phyloP scores from a whole-genome alignment of 2,797 vertebrate genomes.

The Perodicticus potto region DNA sequence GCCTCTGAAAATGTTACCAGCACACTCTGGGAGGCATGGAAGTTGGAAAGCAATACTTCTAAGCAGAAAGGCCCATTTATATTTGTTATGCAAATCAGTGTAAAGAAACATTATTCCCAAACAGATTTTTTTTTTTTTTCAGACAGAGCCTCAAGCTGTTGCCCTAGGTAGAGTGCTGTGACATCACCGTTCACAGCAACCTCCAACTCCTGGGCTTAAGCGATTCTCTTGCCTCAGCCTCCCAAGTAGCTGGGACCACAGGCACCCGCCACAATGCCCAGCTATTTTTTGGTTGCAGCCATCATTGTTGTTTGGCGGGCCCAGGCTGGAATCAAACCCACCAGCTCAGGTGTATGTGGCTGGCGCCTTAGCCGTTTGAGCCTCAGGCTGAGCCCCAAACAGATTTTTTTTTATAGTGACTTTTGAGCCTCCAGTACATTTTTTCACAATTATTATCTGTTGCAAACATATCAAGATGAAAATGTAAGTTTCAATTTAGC shows the following conservation, averaged over 20 bases:
- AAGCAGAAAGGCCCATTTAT: not conserved
- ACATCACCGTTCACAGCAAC: too few relatives aligned
- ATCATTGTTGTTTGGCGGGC: too few relatives aligned
- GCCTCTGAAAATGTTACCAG: not conserved
- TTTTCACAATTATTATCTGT: conserved; percentile 19
- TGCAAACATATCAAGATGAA: conserved; percentile 7
- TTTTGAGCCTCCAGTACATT: not conserved
- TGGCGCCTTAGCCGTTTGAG: too few relatives aligned
- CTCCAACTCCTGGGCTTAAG: too few relatives aligned
- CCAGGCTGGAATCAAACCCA: too few relatives aligned
- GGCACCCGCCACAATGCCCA: too few relatives aligned
- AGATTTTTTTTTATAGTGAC: conserved; percentile 39
- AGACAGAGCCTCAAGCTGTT: too few relatives aligned
- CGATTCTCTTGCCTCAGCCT: too few relatives aligned
- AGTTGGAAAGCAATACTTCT: not conserved
- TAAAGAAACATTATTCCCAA: not conserved
- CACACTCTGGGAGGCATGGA: not conserved
- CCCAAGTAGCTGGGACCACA: too few relatives aligned
- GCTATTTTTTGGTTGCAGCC: too few relatives aligned
- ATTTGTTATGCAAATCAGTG: not conserved
- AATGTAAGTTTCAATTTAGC: not conserved
- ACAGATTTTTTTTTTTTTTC: not conserved
- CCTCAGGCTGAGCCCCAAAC: not conserved
- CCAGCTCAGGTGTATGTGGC: too few relatives aligned
- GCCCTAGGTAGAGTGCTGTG: too few relatives aligned